These are phyloP conservation scores for Sclerurus mexicanus DNA, from an alignment of 2,113 vertebrate genomes.

Conservation along the genomic window DNA sequence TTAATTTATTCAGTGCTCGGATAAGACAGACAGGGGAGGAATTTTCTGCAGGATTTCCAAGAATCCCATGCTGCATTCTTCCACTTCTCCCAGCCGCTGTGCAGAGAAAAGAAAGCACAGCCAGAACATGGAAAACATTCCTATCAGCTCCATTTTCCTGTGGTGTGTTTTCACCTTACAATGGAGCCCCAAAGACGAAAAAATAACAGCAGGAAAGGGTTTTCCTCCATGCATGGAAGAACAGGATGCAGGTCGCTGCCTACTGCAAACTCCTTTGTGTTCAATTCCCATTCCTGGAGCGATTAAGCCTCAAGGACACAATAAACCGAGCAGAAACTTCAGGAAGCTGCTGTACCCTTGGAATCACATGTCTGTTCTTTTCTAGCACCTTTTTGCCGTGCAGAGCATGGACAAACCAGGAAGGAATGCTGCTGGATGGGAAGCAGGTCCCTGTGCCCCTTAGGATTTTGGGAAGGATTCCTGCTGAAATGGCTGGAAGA, in stretches of 20 bases:
- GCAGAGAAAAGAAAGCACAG: slow-evolving; percentile 15
- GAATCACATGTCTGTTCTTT: background rate
- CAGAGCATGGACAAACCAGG: fast-evolving
- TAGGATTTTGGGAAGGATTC: background rate
- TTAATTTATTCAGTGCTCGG: background rate
- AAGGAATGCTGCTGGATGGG: background rate
- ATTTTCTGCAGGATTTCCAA: background rate
- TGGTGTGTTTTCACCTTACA: slow-evolving; percentile 22
- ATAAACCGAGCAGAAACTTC: background rate
- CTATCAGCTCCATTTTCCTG: slow-evolving; percentile 46
- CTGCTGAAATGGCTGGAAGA: fast-evolving
- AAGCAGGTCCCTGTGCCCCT: background rate
- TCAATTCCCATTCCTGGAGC: background rate
- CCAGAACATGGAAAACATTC: background rate
- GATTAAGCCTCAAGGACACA: background rate
- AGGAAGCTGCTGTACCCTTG: background rate
- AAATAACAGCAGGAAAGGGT: slow-evolving; percentile 58
- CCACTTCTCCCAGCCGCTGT: background rate
- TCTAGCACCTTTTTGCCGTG: background rate
- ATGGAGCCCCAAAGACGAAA: slow-evolving; percentile 49
- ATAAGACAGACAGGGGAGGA: background rate
- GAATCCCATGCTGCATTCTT: background rate
- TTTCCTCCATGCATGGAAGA: slow-evolving; percentile 51
- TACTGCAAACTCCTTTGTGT: slow-evolving; percentile 42
- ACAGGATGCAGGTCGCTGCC: slow-evolving; percentile 38